Percentiles rank a stretch among this genome's conserved stretches.
Evolutionary conservation across 2,797 vertebrate species (phyloP).

Genomic region (Crypturellus tataupa): DNA sequence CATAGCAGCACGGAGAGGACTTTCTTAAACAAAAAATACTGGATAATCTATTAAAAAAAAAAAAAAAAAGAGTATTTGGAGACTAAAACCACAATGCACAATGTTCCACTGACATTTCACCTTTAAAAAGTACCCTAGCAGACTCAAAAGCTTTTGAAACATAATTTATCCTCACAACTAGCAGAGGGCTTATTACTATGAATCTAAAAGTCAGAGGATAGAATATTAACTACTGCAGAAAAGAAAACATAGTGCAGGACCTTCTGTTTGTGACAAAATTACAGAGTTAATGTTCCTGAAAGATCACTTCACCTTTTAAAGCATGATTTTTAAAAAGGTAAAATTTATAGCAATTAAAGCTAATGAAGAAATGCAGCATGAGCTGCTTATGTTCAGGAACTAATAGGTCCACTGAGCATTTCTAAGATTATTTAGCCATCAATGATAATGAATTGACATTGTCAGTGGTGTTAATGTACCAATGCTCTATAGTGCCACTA

Average conservation of each 20-base stretch:
- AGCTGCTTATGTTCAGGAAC: slow-evolving; percentile 86
- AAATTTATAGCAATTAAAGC: slow-evolving; percentile 88
- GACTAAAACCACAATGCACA: background rate
- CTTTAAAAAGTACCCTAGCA: slow-evolving; percentile 51
- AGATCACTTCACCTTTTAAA: slow-evolving; percentile 87
- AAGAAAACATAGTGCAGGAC: slow-evolving; percentile 80
- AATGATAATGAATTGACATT: slow-evolving; percentile 86
- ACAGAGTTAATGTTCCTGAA: slow-evolving; percentile 86
- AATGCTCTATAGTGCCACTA: slow-evolving; percentile 70
- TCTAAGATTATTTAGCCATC: slow-evolving; percentile 85
- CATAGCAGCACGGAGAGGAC: background rate
- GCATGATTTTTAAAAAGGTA: slow-evolving; percentile 85
- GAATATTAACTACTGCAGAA: slow-evolving; percentile 74
- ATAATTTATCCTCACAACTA: slow-evolving; percentile 66
- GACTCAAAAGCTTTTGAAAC: slow-evolving; percentile 67
- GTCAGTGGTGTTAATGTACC: slow-evolving; percentile 81
- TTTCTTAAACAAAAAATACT: background rate
- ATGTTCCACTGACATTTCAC: slow-evolving; percentile 59
- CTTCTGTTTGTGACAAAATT: slow-evolving; percentile 87
- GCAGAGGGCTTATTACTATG: slow-evolving; percentile 65
- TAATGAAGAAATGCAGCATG: slow-evolving; percentile 88
- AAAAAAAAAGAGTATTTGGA: background rate
- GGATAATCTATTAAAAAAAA: background rate
- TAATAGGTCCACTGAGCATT: slow-evolving; percentile 87
- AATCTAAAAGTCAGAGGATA: slow-evolving; percentile 72